Percentiles rank a stretch among this genome's conserved stretches.
Conservation (phyloP, 1,140 invertebrate species). For the Listronotus oregonensis region DNA sequence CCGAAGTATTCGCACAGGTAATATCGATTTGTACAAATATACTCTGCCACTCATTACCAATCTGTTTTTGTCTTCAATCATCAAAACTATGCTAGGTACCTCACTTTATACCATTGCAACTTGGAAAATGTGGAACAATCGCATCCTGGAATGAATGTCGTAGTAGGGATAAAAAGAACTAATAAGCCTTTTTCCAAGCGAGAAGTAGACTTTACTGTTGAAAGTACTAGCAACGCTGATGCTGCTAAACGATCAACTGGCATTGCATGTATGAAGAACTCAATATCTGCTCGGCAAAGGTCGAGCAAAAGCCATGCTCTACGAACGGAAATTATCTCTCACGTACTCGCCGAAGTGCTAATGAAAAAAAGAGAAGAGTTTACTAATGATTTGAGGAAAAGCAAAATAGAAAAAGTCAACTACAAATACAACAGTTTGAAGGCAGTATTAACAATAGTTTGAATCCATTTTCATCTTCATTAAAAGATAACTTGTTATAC, state of each 20-base stretch:
- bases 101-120: conserved; percentile 19
- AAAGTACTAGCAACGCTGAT: conserved; percentile 41
- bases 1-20: conserved; percentile 38
- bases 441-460: too few species aligned
- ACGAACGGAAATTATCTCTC: background rate
- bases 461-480: too few species aligned
- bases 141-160: conserved; percentile 5
- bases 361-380: too few species aligned
- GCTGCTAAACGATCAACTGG: conserved; percentile 34
- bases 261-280: conserved; percentile 35
- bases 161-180: conserved; percentile 40
- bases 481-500: too few species aligned
- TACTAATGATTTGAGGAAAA: too few species aligned
- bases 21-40: conserved; percentile 41
- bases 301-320: conserved; percentile 35
- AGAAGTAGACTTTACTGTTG: conserved; percentile 43
- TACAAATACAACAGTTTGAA: too few species aligned
- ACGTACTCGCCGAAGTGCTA: too few species aligned
- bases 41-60: conserved; percentile 37
- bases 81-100: conserved; percentile 34
- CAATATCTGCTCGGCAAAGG: conserved; percentile 39
- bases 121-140: background rate
- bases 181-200: conserved; percentile 40
- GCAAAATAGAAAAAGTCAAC: too few species aligned
- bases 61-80: conserved; percentile 40